Percentiles rank a stretch among this genome's conserved stretches.
These are phyloP conservation scores for Myotis lucifugus DNA, from an alignment of 2,113 vertebrate genomes.

Conservation along the genomic window DNA sequence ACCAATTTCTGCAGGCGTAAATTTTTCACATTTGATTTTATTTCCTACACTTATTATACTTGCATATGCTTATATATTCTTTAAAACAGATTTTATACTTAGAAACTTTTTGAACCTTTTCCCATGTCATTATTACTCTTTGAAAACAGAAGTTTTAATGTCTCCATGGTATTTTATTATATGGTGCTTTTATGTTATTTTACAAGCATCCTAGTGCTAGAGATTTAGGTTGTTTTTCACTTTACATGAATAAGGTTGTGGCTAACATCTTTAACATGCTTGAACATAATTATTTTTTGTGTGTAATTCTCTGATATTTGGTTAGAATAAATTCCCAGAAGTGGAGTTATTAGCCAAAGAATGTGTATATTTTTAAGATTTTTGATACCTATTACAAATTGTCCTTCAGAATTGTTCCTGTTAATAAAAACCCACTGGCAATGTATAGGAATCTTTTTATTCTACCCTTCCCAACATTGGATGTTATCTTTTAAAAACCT, in stretches of 20 bases:
- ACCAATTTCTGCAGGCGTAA: not conserved
- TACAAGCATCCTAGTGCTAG: not conserved
- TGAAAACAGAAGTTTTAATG: slow-evolving; percentile 2
- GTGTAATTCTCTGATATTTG: not conserved
- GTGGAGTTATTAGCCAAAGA: slow-evolving; percentile 21
- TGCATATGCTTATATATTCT: not conserved
- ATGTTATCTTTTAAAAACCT: not conserved
- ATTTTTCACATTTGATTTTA: slow-evolving; percentile 47
- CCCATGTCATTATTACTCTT: not conserved
- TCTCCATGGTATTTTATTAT: not conserved
- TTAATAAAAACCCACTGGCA: not conserved
- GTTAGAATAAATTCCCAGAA: slow-evolving; percentile 20
- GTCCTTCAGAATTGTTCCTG: slow-evolving; percentile 9
- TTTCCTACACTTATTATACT: not conserved
- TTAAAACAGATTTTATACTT: slow-evolving; percentile 31
- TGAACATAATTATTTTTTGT: not conserved
- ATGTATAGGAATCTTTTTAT: not conserved
- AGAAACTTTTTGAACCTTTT: slow-evolving; percentile 12
- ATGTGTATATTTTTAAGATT: not conserved
- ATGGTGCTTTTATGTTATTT: slow-evolving; percentile 27
- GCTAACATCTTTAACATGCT: not conserved
- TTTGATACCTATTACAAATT: not conserved
- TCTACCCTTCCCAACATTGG: not conserved
- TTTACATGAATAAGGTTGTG: not conserved
- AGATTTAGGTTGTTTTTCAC: slow-evolving; percentile 12